Conservation (phyloP, 2,113 vertebrate species). For the Anguilla japonica region DNA sequence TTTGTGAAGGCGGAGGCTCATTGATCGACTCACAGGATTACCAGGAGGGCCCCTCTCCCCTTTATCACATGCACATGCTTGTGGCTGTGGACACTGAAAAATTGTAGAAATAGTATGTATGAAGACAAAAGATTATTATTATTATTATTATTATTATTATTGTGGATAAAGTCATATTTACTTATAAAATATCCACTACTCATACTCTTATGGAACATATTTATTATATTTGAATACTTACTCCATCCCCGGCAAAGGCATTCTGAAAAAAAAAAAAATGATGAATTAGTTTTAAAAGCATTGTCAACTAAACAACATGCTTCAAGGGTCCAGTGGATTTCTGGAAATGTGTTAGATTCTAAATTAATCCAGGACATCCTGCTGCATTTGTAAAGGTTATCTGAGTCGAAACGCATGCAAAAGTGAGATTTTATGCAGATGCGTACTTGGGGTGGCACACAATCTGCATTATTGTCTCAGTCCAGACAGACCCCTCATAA, state of each 20-base stretch:
- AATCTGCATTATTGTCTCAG: conserved; percentile 24
- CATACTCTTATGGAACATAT: neutral
- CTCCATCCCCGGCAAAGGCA: conserved; percentile 70
- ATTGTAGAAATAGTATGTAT: conserved; percentile 11
- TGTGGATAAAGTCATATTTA: neutral
- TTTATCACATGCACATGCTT: conserved; percentile 76
- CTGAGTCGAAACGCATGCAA: neutral
- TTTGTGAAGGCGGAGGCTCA: neutral
- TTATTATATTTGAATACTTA: conserved; percentile 53
- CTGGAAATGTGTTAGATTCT: neutral
- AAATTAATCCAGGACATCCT: neutral
- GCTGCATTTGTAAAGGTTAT: neutral
- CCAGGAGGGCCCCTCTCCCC: conserved; percentile 75
- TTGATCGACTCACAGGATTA: conserved; percentile 70
- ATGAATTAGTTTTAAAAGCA: conserved; percentile 18
- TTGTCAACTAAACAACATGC: neutral
- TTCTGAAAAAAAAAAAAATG: conserved; percentile 61
- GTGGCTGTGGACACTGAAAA: conserved; percentile 70
- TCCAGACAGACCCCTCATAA: conserved; percentile 36
- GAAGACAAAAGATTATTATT: neutral
- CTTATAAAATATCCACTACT: conserved; percentile 15
- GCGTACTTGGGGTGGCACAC: conserved; percentile 37
- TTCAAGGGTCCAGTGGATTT: neutral
- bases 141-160: neutral
- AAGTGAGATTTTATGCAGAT: conserved; percentile 15